Conservation (phyloP, 2,888 invertebrate species). For the Choristoneura rosaceana region DNA sequence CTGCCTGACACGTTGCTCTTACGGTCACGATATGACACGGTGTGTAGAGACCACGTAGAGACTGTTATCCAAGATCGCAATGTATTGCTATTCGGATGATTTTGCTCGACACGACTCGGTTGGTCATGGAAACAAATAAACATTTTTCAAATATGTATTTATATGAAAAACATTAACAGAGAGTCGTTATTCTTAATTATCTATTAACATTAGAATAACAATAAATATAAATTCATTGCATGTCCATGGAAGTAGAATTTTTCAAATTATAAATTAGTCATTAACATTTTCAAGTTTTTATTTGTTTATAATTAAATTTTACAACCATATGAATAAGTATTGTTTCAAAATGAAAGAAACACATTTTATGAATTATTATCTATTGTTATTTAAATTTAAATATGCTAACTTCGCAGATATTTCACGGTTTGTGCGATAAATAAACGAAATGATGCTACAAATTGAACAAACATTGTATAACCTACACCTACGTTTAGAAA, state of each 20-base stretch:
- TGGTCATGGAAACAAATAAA: neutral
- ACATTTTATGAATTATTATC: neutral
- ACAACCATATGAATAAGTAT: neutral
- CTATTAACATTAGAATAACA: slow-evolving; percentile 2
- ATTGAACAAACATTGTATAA: neutral
- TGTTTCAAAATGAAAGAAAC: neutral
- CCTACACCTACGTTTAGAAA: too few species aligned
- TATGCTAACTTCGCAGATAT: neutral
- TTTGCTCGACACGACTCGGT: too few species aligned
- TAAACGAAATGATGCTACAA: neutral
- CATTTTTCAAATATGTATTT: slow-evolving; percentile 24
- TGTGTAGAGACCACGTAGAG: too few species aligned
- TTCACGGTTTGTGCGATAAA: neutral
- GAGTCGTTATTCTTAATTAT: slow-evolving; percentile 6
- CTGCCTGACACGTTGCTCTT: too few species aligned
- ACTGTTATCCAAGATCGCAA: too few species aligned
- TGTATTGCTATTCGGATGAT: too few species aligned
- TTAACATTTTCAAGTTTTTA: neutral
- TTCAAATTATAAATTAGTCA: neutral
- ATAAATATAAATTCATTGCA: neutral
- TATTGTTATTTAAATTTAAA: neutral
- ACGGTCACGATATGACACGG: too few species aligned
- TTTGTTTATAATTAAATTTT: neutral
- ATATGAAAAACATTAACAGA: slow-evolving; percentile 28
- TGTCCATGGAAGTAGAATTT: neutral